phyloP scores from a whole-genome alignment of 2,113 vertebrate species.

The Litocranius walleri region DNA sequence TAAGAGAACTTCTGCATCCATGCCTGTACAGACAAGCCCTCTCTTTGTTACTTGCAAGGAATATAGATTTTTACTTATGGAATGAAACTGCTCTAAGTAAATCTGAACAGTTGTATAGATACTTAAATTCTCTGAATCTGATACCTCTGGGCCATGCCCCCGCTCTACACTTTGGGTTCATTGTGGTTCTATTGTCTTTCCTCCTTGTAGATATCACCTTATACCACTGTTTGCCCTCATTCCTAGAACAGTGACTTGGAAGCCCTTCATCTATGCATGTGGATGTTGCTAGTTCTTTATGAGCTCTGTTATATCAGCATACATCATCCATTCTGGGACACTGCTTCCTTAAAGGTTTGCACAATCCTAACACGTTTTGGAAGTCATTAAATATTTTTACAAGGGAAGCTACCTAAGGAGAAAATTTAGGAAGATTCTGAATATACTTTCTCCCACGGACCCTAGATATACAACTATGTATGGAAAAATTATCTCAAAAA shows the following conservation, averaged over 20 bases:
- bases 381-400: neutral
- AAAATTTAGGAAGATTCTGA: neutral
- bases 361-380: neutral
- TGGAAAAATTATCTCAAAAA: neutral
- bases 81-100: neutral
- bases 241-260: neutral
- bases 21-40: neutral
- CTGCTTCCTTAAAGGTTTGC: neutral
- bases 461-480: neutral
- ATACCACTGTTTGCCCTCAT: rapidly evolving
- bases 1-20: neutral
- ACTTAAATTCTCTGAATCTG: neutral
- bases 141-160: neutral
- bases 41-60: neutral
- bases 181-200: neutral
- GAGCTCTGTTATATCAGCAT: neutral
- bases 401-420: neutral
- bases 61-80: neutral
- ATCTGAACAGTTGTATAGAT: neutral
- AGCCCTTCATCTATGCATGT: too few relatives aligned
- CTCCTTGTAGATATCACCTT: rapidly evolving
- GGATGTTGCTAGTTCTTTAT: neutral
- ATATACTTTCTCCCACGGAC: neutral
- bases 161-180: neutral
- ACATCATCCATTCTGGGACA: rapidly evolving